Evolutionary conservation across 2,888 invertebrate genomes (phyloP).

Genomic region (Syrphus vitripennis): DNA sequence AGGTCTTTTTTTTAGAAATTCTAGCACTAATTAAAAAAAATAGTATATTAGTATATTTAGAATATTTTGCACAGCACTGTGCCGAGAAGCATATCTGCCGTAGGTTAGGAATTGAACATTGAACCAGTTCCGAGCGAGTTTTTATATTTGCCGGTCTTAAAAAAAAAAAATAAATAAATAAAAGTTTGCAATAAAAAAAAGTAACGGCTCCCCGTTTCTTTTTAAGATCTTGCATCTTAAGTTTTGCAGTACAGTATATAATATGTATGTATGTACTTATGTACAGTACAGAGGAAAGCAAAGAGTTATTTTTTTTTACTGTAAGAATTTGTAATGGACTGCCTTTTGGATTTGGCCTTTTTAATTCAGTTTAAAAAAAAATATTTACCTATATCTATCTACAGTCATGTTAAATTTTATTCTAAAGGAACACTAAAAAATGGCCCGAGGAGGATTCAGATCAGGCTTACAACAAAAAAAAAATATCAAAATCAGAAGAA

Average conservation of each 20-base stretch:
- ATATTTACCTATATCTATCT: not conserved
- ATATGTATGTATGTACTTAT: no score
- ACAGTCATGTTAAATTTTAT: slow-evolving; percentile 1
- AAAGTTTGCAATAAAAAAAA: no score
- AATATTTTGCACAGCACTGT: not conserved
- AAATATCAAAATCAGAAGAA: not conserved
- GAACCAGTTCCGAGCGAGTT: slow-evolving; percentile 66
- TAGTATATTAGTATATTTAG: no score
- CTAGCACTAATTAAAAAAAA: not conserved
- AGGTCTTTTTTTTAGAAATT: no score
- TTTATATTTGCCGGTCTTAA: slow-evolving; percentile 36
- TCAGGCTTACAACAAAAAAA: not conserved
- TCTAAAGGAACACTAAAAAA: not conserved
- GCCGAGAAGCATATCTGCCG: not conserved
- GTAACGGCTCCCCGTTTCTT: slow-evolving; percentile 15
- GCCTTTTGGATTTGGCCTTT: slow-evolving; percentile 30
- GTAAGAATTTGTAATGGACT: slow-evolving; percentile 28
- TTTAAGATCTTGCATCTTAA: not conserved
- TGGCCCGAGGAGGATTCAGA: not conserved
- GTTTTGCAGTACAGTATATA: not conserved
- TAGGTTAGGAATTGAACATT: slow-evolving; percentile 61
- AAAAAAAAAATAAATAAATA: slow-evolving; percentile 15
- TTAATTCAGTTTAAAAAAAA: slow-evolving; percentile 31
- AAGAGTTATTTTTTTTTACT: not conserved
- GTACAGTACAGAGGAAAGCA: not conserved